phyloP scores from a whole-genome alignment of 2,888 invertebrate genomes.

The Magallana nippona region DNA sequence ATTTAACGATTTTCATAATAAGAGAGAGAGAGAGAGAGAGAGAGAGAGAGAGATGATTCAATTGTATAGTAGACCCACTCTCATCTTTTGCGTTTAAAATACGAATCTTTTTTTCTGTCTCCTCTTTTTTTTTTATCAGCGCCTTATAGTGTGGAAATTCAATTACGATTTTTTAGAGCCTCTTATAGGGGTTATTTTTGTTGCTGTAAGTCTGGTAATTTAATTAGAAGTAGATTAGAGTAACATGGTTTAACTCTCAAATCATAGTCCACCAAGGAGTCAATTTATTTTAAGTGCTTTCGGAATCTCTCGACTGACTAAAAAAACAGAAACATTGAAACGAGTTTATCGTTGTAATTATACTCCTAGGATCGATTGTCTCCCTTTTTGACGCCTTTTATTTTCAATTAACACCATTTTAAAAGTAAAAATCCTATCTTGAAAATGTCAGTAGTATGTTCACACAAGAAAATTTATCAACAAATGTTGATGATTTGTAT shows the following conservation, averaged over 20 bases:
- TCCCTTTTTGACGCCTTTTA: neutral
- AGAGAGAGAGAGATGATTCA: too few species aligned
- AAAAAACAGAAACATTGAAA: neutral
- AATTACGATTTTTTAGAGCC: neutral
- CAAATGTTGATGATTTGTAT: too few species aligned
- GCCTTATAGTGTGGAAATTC: neutral
- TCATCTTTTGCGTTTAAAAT: too few species aligned
- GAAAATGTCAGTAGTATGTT: too few species aligned
- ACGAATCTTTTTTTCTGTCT: too few species aligned
- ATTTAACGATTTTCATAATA: too few species aligned
- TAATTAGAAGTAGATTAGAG: neutral
- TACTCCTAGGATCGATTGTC: neutral
- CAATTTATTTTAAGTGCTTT: neutral
- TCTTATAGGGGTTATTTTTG: neutral
- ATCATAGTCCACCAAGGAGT: neutral
- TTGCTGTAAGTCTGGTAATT: neutral
- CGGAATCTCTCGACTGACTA: neutral
- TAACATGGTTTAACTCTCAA: neutral
- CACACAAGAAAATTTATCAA: too few species aligned
- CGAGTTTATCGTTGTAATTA: neutral
- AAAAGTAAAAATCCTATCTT: too few species aligned
- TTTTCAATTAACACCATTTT: neutral
- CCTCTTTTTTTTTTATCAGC: too few species aligned
- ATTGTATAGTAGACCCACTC: too few species aligned
- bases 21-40: too few species aligned